Base-by-base conservation (phyloP, 2,797 vertebrate species). In the Enteromius unitaeniatus region DNA sequence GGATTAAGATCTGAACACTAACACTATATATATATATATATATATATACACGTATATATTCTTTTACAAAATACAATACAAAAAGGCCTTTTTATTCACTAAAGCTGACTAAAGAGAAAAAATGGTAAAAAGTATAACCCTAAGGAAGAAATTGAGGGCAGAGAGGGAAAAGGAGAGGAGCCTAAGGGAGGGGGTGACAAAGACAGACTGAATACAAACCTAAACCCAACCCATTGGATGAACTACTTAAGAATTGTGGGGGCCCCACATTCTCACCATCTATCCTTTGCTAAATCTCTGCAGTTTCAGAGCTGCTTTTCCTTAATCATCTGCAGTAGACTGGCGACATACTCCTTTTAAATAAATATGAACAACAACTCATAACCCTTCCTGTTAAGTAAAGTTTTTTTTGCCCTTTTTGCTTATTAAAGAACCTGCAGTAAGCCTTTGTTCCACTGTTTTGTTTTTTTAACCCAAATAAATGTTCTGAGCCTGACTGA, bases 231-330 rank as follows among this genome's bases (percentile, higher is more conserved):
- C 64, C 51, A 49, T 26, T 72, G 65, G 64, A 47, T 78, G 65
- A 84, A 72, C 75, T 72, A 60, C 49, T 77, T 69, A 49, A 69
- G 75, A 84, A 11, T 51, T 78, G 53, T 34, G 42, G 42, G 47
- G 73, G 55, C 79, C 81, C 73, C 37, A 51, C 45, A 68, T 68
- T 81, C 53, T 77, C 79, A 68, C 64, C 26, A 55, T 72, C 67
- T 45, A 58, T 58, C 58, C 26, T 53, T 67, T 73, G 53, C 55
- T 51, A 85, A 84, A 47, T 81, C n/a, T 62, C 31, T 86, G 47
- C 26, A 55, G 2, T 67, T 42, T 40, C 47, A 26, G 60, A 64
- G 47, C 10, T n/a, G 67, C 9, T 19, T 42, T n/a, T 60, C n/a
- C 8, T 60, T 14, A 40, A 76, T n/a, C 13, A 76, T 42, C 53